Evolutionary conservation across 2,113 vertebrate genomes (phyloP), one percentile per base, ranked within the genome.

Genomic region (Neodon shergylaensis): DNA sequence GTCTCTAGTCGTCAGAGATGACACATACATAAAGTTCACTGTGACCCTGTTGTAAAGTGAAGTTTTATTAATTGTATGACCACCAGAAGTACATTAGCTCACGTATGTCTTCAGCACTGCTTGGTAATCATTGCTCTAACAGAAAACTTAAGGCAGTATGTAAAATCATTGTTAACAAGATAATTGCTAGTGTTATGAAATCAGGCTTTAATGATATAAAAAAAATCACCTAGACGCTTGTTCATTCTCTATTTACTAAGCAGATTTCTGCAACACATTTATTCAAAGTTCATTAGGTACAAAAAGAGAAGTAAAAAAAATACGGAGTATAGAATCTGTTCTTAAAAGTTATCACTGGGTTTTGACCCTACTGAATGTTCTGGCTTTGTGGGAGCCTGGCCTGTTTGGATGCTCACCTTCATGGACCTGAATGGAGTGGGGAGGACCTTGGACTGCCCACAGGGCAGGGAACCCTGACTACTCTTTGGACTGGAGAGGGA

Each of bases 101-200:
- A 3, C 10, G 44, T 77, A 14, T 16, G 8, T 73, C 24, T 88
- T 33, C n/a, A 39, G 7, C 13, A 79, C 24, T 78, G 24, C 14
- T 91, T 83, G 28, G 3, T 79, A 17, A 22, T 3, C 78, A 4
- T 77, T 90, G 3, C 19, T 65, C 36, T 86, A 89, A 68, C 17
- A 90, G 61, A 84, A 97, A 84, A 74, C 21, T 76, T 28, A 61
- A 88, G n/a, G 58, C 16, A 72, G 28, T 63, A 42, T 88, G 33
- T 84, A 95, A 94, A 65, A 79, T 83, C 21, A n/a, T 83, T 88
- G 21, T 77, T 94, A 66, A 84, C 6, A 91, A 89, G 28, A 84
- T 65, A 52, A 94, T 72, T 68, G 47, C 33, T 72, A 87, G 66
- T 88, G 6, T 81, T 79, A 84, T 81, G 7, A 78, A 95, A 84